phyloP scores from a whole-genome alignment of 2,888 invertebrate genomes.

The Electrophaes corylata region DNA sequence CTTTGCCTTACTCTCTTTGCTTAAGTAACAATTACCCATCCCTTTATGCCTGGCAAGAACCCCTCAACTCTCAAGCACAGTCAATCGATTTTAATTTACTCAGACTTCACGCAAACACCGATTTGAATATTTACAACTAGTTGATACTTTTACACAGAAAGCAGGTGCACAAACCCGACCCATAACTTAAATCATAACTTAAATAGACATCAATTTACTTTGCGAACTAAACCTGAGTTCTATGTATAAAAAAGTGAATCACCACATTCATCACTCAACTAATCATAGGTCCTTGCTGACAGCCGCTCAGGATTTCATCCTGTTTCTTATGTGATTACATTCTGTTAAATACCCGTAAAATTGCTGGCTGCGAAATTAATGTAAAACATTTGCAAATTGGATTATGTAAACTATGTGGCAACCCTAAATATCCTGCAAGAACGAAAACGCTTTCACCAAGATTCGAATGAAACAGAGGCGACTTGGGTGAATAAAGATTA shows the following conservation, averaged over 20 bases:
- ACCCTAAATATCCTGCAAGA: conserved; percentile 49
- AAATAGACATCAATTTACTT: too few relatives aligned
- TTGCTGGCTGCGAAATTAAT: conserved; percentile 60
- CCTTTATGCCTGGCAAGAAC: conserved; percentile 25
- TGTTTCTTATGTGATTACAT: conserved; percentile 2
- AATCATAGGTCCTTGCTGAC: too few relatives aligned
- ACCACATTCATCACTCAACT: too few relatives aligned
- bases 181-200: too few relatives aligned
- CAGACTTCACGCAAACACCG: conserved; percentile 57
- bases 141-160: background rate
- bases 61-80: conserved; percentile 24
- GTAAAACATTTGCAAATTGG: conserved; percentile 64
- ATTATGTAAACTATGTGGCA: conserved; percentile 63
- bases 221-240: background rate
- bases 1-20: conserved; percentile 11
- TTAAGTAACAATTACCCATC: conserved; percentile 15
- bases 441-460: conserved; percentile 25
- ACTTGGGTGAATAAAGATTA: background rate
- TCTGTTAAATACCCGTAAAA: conserved; percentile 57
- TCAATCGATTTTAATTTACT: conserved; percentile 60
- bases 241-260: background rate
- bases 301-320: background rate
- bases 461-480: conserved; percentile 16
- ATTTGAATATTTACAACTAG: conserved; percentile 62
- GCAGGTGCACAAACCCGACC: too few relatives aligned